A percentile compares a stretch with the other conserved stretches of the same genome.
Evolutionary conservation across 2,797 vertebrate genomes (phyloP).

Genomic region (Neosalanx taihuensis): DNA sequence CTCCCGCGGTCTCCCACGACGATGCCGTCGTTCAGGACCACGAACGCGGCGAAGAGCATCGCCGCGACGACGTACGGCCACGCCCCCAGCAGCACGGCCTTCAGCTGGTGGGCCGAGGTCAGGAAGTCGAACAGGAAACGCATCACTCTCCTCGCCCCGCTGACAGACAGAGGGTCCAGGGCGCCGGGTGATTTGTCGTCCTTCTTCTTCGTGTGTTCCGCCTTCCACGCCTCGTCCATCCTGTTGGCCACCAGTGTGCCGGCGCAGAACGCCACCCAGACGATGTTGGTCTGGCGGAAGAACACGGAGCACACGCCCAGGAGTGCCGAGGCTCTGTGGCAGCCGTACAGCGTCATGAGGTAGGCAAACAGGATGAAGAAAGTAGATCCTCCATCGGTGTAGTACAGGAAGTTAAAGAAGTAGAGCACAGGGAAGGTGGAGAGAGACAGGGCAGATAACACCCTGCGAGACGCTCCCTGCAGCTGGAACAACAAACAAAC

Average conservation of each 20-base stretch:
- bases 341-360: slow-evolving; percentile 92
- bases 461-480: slow-evolving; percentile 75
- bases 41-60: slow-evolving; percentile 75
- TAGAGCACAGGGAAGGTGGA: slow-evolving; percentile 91
- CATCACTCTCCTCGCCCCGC: slow-evolving; percentile 67
- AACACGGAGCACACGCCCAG: slow-evolving; percentile 87
- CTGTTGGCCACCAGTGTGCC: slow-evolving; percentile 81
- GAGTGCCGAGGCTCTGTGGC: slow-evolving; percentile 87
- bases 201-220: slow-evolving; percentile 81
- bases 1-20: slow-evolving; percentile 89
- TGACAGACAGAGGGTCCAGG: slow-evolving; percentile 67
- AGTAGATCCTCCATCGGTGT: slow-evolving; percentile 91
- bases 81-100: slow-evolving; percentile 64
- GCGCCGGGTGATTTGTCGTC: slow-evolving; percentile 74
- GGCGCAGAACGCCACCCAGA: slow-evolving; percentile 94
- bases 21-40: slow-evolving; percentile 84
- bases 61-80: slow-evolving; percentile 85
- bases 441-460: slow-evolving; percentile 83
- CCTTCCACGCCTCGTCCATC: slow-evolving; percentile 85
- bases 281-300: slow-evolving; percentile 94
- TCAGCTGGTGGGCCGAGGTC: slow-evolving; percentile 63
- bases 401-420: slow-evolving; percentile 98
- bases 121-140: slow-evolving; percentile 77
- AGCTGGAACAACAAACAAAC: slow-evolving; percentile 66
- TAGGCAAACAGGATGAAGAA: slow-evolving; percentile 96